Conservation (phyloP, 2,113 vertebrate species). For the Panurus biarmicus region DNA sequence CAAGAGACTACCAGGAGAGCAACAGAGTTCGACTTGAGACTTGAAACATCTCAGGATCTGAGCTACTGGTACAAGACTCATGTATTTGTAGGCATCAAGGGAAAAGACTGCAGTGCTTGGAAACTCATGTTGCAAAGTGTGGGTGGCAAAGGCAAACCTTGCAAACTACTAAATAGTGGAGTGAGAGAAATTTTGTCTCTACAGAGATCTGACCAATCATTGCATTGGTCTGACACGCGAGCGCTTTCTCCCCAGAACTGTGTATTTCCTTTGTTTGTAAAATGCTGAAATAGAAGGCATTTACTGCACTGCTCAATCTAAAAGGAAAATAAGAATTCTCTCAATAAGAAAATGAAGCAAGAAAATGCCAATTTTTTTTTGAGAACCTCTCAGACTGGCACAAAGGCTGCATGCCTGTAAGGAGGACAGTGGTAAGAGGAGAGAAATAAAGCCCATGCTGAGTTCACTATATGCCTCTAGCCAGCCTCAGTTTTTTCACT, state of each 20-base stretch:
- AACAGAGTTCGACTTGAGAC: background rate
- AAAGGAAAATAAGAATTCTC: background rate
- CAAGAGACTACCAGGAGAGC: background rate
- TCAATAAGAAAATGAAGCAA: background rate
- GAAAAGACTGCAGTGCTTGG: background rate
- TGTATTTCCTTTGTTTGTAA: background rate
- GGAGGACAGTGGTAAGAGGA: background rate
- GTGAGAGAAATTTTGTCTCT: background rate
- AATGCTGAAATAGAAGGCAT: background rate
- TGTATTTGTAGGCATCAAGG: background rate
- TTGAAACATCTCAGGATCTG: background rate
- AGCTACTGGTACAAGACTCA: background rate
- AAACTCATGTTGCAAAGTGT: background rate
- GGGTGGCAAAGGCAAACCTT: background rate
- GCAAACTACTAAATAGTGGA: background rate
- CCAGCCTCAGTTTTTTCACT: background rate
- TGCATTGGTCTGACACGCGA: accelerated
- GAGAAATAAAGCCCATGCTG: background rate
- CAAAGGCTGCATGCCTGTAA: background rate
- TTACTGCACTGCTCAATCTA: background rate
- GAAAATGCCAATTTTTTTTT: background rate
- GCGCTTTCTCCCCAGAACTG: background rate
- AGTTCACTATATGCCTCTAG: background rate
- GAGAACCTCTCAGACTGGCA: background rate
- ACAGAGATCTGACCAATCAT: background rate